Conservation (phyloP, 2,797 vertebrate species). For the Simalia tracyae region DNA sequence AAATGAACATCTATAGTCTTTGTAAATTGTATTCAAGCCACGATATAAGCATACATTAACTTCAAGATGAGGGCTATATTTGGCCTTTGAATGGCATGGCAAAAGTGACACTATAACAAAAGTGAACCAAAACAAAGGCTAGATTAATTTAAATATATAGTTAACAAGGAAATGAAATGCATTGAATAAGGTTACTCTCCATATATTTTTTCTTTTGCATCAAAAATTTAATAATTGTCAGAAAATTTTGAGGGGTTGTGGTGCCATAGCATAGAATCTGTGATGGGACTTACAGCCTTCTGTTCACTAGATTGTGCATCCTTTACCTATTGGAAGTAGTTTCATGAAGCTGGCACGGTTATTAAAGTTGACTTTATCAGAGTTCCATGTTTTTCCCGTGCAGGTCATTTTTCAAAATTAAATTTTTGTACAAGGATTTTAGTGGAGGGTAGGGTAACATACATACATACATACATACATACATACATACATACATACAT, state of each 20-base stretch:
- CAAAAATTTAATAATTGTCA: too few relatives aligned
- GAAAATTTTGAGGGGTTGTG: too few relatives aligned
- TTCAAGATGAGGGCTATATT: background rate
- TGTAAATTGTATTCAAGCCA: background rate
- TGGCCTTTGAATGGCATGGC: background rate
- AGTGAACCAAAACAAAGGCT: background rate
- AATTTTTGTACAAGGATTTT: background rate
- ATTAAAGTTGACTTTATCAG: background rate
- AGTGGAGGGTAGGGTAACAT: background rate
- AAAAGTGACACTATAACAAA: background rate
- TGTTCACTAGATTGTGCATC: too few relatives aligned
- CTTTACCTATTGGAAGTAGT: background rate
- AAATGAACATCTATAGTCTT: background rate
- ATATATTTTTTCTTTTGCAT: too few relatives aligned
- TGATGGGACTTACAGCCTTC: too few relatives aligned
- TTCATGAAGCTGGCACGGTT: background rate
- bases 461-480: too few relatives aligned
- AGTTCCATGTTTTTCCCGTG: background rate
- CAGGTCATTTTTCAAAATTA: background rate
- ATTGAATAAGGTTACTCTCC: too few relatives aligned
- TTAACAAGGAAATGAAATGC: background rate
- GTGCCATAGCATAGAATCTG: too few relatives aligned
- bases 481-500: too few relatives aligned
- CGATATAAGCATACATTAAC: background rate
- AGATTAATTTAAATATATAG: background rate